Base-by-base conservation (phyloP, 2,797 vertebrate species). In the Tenualosa thibaudeaui region DNA sequence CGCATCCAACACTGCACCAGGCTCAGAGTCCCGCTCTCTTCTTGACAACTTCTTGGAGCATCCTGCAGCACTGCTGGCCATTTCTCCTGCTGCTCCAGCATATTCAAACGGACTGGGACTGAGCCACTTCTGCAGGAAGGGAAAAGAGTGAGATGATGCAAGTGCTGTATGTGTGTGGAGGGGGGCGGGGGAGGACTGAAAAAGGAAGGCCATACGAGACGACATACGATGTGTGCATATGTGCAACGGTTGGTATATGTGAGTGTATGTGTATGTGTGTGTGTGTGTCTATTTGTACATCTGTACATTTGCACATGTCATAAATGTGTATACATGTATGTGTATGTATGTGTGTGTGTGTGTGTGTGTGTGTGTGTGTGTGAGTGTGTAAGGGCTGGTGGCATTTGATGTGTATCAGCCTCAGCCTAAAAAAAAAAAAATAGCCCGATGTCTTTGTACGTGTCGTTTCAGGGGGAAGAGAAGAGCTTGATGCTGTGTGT, bases 401-500 rank as follows among this genome's bases (percentile, higher is more conserved):
- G 31, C 68, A 37, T 37, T 40, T 75, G 68, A 75, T 75, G 68
- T 75, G 31, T 75, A 75, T 75, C 68, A 75, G 31, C 68, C 17
- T 75, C 68, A 75, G 31, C 68, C 62, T 68, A 68, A 37, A 68
- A 68, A 31, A 31, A 31, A 31, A 31, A 31, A 49, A 15, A 40
- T 13, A 75, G 68, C 15, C 68, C 40, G 68, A 75, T 40, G 68
- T 13, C 26, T 75, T 37, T 37, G 12, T 40, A 40, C 13, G 37
- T 75, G 68, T 75, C 31, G 15, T 75, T 31, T 31, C 31, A 40
- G 12, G 68, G 68, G 37, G 31, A n/a, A 51, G 78, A 81, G 50
- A 68, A 54, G 5, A 78, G 50, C 78, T 60, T 49, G 43, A 85
- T 51, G 51, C 85, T 87, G 22, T 82, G 82, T 82, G 49, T 37